Percentiles rank a stretch among this genome's conserved stretches.
phyloP scores from a whole-genome alignment of 2,113 vertebrate species.

The Ptyas mucosa region DNA sequence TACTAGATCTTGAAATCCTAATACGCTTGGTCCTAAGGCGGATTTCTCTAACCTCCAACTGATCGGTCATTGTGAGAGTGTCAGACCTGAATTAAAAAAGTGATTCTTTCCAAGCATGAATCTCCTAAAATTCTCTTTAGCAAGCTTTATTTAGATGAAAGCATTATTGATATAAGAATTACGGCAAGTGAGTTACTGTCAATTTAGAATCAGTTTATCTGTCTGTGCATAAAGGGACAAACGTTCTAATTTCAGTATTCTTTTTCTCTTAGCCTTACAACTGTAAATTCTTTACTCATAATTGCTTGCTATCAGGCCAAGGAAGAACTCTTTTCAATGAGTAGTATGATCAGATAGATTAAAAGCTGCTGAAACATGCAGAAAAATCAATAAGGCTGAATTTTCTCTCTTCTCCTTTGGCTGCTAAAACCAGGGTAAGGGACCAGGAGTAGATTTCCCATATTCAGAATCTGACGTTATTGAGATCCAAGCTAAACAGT shows the following conservation, averaged over 20 bases:
- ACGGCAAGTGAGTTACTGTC: neutral
- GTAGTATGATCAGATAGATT: neutral
- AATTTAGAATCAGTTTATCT: neutral
- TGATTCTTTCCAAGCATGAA: neutral
- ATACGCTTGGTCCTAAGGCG: neutral
- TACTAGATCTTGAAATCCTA: neutral
- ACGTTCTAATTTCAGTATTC: neutral
- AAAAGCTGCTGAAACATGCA: neutral
- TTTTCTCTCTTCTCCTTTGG: neutral
- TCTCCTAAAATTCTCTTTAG: neutral
- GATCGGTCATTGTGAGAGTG: neutral
- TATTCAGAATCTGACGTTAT: neutral
- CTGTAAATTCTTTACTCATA: neutral
- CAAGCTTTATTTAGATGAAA: neutral
- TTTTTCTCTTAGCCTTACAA: neutral
- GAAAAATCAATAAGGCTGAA: neutral
- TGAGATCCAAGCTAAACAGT: neutral
- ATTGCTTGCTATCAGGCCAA: neutral
- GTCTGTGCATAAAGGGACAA: neutral
- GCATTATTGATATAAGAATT: neutral
- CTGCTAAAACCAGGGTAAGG: neutral
- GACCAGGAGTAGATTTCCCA: neutral
- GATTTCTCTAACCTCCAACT: neutral
- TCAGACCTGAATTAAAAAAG: neutral
- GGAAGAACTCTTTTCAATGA: neutral